Base-by-base conservation (phyloP, 2,113 vertebrate species). In the Gadus chalcogrammus region DNA sequence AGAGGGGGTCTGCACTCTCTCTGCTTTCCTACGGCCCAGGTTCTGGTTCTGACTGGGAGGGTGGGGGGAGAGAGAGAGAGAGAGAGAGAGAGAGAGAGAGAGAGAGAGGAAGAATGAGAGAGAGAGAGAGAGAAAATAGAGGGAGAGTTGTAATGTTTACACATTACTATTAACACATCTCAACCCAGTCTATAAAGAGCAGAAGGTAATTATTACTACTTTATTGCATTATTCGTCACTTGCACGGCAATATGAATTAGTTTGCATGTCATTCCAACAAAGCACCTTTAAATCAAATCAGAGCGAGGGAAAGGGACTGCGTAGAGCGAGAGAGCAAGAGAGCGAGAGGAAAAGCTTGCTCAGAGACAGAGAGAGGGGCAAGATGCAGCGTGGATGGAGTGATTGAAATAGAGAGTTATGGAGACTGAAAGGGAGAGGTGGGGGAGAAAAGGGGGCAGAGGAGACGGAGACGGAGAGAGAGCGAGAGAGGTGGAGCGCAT, bases 1-100 rank as follows among this genome's bases (percentile, higher is more conserved):
- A 76, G 52, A 64, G 53, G 18, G 27, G 55, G 61, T 70, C 71
- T 78, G 75, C 64, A 67, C 73, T 65, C 59, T 68, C 48, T 67
- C 64, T 64, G 52, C 63, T 71, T 75, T 81, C 67, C 65, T 65
- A 11, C 48, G 61, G 52, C 69, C 65, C 67, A 70, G 59, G 42
- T 79, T 42, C 35, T 65, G 35, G 31, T 31, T n/a, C 63, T 38
- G 63, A n/a, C 35, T 3, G 74, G 79, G 72, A 61, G 74, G 74
- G 74, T 62, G 74, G 74, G 68, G 58, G 15, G 12, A 28, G 56
- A 62, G 69, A n/a, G 66, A 31, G 1, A 15, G 28, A 53, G 22
- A 63, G 72, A 62, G 59, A 64, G 61, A 64, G 20, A 20, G 20
- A 20, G 20, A 20, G 20, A 20, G 20, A 64, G 61, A 64, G 38